phyloP scores from a whole-genome alignment of 2,797 vertebrate species.

The Mallotus villosus region DNA sequence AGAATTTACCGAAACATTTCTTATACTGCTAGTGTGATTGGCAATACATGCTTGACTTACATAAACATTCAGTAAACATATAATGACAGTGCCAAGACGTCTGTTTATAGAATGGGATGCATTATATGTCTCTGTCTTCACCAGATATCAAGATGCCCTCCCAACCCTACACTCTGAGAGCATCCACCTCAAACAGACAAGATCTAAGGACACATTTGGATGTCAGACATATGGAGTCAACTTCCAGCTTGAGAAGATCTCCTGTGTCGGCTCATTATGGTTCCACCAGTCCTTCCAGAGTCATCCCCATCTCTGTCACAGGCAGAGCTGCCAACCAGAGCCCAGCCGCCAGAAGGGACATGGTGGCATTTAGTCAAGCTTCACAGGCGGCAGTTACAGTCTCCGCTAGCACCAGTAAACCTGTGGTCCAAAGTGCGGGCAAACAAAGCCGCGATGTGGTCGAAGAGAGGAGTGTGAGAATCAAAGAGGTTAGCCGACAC shows the following conservation, averaged over 20 bases:
- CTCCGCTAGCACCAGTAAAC: constrained; percentile 34
- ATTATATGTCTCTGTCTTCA: constrained; percentile 38
- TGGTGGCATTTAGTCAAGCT: constrained; percentile 76
- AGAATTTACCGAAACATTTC: not conserved
- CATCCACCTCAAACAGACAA: constrained; percentile 70
- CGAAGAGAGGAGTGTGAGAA: constrained; percentile 51
- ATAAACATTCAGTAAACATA: not conserved
- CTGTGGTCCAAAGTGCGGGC: constrained; percentile 28
- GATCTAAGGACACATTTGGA: constrained; percentile 70
- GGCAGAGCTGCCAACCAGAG: constrained; percentile 66
- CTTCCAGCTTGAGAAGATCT: constrained; percentile 63
- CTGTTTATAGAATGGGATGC: not conserved
- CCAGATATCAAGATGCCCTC: constrained; percentile 80
- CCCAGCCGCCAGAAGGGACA: constrained; percentile 75
- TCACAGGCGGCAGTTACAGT: constrained; percentile 46
- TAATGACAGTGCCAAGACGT: not conserved
- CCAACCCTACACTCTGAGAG: constrained; percentile 71
- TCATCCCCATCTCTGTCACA: constrained; percentile 70
- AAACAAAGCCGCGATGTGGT: constrained; percentile 26
- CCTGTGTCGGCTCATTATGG: constrained; percentile 56
- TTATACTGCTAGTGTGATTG: too few relatives aligned
- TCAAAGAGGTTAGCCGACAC: constrained; percentile 42
- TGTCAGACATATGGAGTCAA: constrained; percentile 63
- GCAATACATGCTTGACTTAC: not conserved
- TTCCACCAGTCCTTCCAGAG: constrained; percentile 65